Conservation (phyloP, 2,113 vertebrate genomes). For the Chionomys nivalis region DNA sequence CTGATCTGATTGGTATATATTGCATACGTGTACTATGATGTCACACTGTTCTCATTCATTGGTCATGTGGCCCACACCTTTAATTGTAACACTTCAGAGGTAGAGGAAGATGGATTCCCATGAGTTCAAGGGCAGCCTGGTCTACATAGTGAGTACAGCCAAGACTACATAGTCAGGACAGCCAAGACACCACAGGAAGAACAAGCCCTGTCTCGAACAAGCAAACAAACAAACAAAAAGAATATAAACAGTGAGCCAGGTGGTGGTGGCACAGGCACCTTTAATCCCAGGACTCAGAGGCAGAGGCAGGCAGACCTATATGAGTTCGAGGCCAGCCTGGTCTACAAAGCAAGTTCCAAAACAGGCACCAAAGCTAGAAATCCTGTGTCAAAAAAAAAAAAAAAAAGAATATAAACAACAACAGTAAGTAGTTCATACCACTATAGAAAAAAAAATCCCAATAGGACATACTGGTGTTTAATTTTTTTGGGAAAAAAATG, state of each 20-base stretch:
- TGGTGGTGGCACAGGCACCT: neutral
- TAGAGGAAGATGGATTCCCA: too few species aligned
- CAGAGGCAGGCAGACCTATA: too few species aligned
- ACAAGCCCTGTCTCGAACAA: too few species aligned
- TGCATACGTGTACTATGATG: neutral
- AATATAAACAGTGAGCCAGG: too few species aligned
- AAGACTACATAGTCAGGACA: neutral
- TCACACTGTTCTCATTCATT: neutral
- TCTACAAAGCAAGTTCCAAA: neutral
- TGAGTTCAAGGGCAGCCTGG: neutral
- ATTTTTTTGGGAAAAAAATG: neutral
- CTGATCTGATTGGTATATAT: neutral
- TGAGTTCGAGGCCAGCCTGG: neutral
- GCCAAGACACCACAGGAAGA: too few species aligned
- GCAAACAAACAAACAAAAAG: too few species aligned
- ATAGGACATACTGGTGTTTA: neutral
- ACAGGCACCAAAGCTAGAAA: neutral
- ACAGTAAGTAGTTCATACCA: neutral
- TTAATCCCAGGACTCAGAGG: neutral
- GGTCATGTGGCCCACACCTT: neutral
- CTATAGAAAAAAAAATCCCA: neutral
- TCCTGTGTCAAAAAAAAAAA: neutral
- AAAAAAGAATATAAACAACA: neutral
- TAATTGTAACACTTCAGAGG: too few species aligned
- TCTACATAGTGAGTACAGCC: too few species aligned